These are phyloP conservation scores for Ecdyonurus torrentis DNA, from an alignment of 2,888 invertebrate species.

Conservation along the genomic window DNA sequence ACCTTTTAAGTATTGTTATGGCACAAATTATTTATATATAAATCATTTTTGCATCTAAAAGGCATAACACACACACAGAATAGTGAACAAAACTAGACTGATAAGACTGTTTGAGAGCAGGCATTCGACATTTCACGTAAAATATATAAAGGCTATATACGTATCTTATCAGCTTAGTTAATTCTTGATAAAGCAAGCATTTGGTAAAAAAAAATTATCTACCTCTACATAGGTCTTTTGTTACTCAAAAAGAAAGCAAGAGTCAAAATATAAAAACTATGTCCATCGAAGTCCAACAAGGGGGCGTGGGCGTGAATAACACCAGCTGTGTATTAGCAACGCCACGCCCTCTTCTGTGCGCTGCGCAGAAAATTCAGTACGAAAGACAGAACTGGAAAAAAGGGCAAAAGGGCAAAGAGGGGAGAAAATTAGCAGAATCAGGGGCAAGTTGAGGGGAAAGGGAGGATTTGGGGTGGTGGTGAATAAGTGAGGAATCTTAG, in stretches of 20 bases:
- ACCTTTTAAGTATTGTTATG: no score
- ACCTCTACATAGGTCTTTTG: conserved; percentile 5
- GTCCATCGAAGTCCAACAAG: conserved; percentile 9
- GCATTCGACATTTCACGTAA: no score
- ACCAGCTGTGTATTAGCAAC: conserved; percentile 24
- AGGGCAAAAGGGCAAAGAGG: background rate
- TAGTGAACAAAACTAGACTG: no score
- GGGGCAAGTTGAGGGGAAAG: background rate
- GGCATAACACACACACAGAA: no score
- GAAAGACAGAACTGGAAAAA: background rate
- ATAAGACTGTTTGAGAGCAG: no score
- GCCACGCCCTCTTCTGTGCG: no score
- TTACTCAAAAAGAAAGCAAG: background rate
- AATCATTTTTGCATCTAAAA: no score
- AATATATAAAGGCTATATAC: no score
- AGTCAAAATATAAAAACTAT: background rate
- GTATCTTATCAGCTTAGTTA: no score
- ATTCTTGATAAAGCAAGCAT: background rate
- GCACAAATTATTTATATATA: no score
- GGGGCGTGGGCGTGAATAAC: conserved; percentile 26
- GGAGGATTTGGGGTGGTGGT: background rate
- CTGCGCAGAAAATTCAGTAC: no score
- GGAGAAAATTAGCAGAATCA: background rate
- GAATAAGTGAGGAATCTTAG: background rate
- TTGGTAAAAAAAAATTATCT: conserved; percentile 4